Base-by-base conservation (phyloP, 2,797 vertebrate genomes). In the Astyanax mexicanus region DNA sequence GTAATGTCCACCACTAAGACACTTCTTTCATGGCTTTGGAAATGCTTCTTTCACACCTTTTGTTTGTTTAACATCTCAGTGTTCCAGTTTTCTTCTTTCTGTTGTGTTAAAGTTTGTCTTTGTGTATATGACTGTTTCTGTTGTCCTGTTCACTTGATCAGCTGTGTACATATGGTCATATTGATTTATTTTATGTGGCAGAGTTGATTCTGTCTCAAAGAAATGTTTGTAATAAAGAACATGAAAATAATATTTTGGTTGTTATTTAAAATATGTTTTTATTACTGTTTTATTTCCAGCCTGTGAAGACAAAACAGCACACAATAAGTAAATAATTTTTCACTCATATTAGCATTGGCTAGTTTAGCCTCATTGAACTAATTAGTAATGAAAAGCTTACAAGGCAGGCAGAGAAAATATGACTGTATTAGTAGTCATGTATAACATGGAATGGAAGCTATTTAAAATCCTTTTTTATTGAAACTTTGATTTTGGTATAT, bases 91-190 rank as follows among this genome's bases (percentile, higher is more conserved):
- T 54, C 5, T 38, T 4, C 19, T 44, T 52, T 77, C 7, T 52
- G 35, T 69, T 19, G 13, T 21, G 6, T 15, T 1, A 19, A 17
- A 25, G 19, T 65, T 47, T 77, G 17, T 71, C 25, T 58, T 72
- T 72, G 32, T 76, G 23, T n/a, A 27, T 64, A 58, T 70, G 42
- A n/a, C 8, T 23, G 6, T 52, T 32, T 61, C 17, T 49, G 15
- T 51, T 75, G 17, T 17, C 5, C 25, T 54, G 74, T 75, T 54
- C n/a, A 8, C 4, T 38, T 54, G 51, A 47, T 2, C n/a, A 47
- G 13, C 35, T 37, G 19, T 77, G 69, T 77, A 72, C 55, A 71
- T 77, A 65, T 13, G 15, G 29, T 8, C 19, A n/a, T 66, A 32
- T 10, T 54, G 75, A 38, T 37, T 38, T 27, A 25, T 57, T 38